phyloP scores from a whole-genome alignment of 2,888 invertebrate species.

The Galeopsomyia nigrocyanea region DNA sequence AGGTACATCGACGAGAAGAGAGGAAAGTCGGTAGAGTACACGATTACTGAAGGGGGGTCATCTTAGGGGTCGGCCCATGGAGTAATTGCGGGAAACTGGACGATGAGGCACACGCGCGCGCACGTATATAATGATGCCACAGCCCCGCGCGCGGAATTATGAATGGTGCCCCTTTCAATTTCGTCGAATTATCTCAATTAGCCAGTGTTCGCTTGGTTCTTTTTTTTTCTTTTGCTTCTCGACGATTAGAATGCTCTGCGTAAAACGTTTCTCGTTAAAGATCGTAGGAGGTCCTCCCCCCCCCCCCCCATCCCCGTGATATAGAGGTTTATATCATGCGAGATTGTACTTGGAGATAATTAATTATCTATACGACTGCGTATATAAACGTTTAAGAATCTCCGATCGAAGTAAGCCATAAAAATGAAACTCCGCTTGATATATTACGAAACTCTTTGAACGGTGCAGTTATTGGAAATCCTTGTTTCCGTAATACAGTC shows the following conservation, averaged over 20 bases:
- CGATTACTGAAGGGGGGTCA: conserved; percentile 66
- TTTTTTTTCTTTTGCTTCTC: conserved; percentile 14
- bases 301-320: too few species aligned
- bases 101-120: neutral
- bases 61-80: conserved; percentile 59
- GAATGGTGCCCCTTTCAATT: conserved; percentile 36
- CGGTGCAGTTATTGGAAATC: conserved; percentile 29
- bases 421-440: neutral
- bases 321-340: too few species aligned
- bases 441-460: conserved; percentile 16
- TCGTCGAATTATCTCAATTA: conserved; percentile 37
- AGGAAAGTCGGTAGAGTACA: conserved; percentile 60
- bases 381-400: neutral
- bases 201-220: neutral
- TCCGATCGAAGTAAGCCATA: conserved; percentile 27
- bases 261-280: too few species aligned
- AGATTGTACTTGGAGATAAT: too few species aligned
- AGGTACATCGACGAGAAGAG: too few species aligned
- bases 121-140: conserved; percentile 11
- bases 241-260: too few species aligned
- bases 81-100: conserved; percentile 60
- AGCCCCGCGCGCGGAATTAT: neutral
- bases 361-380: too few species aligned
- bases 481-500: conserved; percentile 32
- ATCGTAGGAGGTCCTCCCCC: too few species aligned